These are phyloP conservation scores for Kuschelorhynchus macadamiae DNA, from an alignment of 2,888 invertebrate genomes.

Conservation along the genomic window DNA sequence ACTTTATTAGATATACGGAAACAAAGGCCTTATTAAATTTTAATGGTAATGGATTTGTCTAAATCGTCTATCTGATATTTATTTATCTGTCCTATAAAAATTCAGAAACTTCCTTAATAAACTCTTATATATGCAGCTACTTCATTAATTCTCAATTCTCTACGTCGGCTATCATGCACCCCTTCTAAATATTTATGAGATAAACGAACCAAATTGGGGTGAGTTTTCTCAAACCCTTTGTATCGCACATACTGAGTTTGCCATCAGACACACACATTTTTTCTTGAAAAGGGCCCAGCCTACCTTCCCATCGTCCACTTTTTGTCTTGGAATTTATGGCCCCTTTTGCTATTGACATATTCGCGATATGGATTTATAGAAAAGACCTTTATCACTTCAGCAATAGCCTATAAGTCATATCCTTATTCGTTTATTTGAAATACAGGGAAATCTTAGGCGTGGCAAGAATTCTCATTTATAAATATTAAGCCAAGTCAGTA, in stretches of 20 bases:
- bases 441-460: no score
- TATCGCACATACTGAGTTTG: slow-evolving; percentile 41
- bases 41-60: no score
- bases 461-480: no score
- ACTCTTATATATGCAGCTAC: slow-evolving; percentile 30
- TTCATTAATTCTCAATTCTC: slow-evolving; percentile 41
- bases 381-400: slow-evolving; percentile 54
- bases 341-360: slow-evolving; percentile 66
- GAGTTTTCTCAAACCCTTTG: slow-evolving; percentile 36
- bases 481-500: no score
- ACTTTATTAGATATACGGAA: no score
- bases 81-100: no score
- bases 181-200: slow-evolving; percentile 46
- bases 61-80: no score
- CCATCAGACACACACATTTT: slow-evolving; percentile 43
- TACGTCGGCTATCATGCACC: slow-evolving; percentile 11
- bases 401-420: slow-evolving; percentile 22
- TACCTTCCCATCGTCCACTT: slow-evolving; percentile 27
- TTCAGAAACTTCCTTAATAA: slow-evolving; percentile 12
- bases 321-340: slow-evolving; percentile 64
- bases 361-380: slow-evolving; percentile 59
- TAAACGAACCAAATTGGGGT: slow-evolving; percentile 39
- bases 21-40: no score
- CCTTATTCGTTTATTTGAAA: neutral
- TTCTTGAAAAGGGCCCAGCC: slow-evolving; percentile 28